A percentile compares a stretch with the other conserved stretches of the same genome.
Conservation (phyloP, 2,797 vertebrate species). For the Podarcis lilfordi region DNA sequence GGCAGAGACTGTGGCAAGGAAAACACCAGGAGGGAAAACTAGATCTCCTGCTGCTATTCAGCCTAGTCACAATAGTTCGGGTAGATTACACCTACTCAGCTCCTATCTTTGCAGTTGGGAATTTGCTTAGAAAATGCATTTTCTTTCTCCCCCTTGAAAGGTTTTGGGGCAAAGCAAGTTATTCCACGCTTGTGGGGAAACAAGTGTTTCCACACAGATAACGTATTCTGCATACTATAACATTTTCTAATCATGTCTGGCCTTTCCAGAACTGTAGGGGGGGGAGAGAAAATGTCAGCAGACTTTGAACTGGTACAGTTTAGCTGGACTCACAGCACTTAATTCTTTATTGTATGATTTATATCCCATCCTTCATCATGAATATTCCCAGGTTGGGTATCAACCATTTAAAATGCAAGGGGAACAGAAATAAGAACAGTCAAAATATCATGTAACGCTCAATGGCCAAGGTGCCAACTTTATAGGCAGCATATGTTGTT, state of each 20-base stretch:
- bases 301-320: constrained; percentile 15
- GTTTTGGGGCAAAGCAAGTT: background rate
- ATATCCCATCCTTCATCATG: too few relatives aligned
- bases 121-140: constrained; percentile 23
- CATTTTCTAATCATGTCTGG: constrained; percentile 21
- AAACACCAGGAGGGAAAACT: background rate
- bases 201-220: background rate
- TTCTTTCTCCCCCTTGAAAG: background rate
- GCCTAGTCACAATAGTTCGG: background rate
- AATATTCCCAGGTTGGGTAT: too few relatives aligned
- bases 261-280: constrained; percentile 32
- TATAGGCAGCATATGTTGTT: too few relatives aligned
- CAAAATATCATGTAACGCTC: too few relatives aligned
- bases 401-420: too few relatives aligned
- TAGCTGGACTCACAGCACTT: background rate
- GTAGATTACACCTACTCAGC: background rate
- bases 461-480: too few relatives aligned
- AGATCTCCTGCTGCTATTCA: background rate
- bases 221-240: constrained; percentile 1
- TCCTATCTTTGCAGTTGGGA: constrained; percentile 11
- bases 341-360: background rate
- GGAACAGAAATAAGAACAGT: too few relatives aligned
- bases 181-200: constrained; percentile 2
- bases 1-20: background rate
- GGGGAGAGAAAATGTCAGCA: constrained; percentile 12